These are phyloP conservation scores for Eutolmus rufibarbis DNA, from an alignment of 2,888 invertebrate species.

Conservation along the genomic window DNA sequence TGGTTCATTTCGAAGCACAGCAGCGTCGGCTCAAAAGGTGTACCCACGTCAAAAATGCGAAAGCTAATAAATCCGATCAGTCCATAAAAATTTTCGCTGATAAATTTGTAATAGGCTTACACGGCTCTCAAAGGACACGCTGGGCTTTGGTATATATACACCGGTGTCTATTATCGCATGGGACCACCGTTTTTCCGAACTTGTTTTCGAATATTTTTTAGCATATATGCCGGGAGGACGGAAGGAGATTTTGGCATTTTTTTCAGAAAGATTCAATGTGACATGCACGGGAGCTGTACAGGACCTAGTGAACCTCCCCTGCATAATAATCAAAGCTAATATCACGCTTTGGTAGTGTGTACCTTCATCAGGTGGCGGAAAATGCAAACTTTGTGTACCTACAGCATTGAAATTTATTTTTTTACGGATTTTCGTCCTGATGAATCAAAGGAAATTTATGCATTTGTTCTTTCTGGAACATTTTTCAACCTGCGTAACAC, in stretches of 20 bases:
- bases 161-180: conserved; percentile 9
- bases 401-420: background rate
- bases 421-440: conserved; percentile 1
- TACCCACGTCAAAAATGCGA: conserved; percentile 1
- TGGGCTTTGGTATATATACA: background rate
- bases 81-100: conserved; percentile 13
- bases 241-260: background rate
- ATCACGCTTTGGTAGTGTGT: background rate
- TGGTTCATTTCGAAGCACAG: background rate
- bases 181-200: background rate
- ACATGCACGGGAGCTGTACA: background rate
- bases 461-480: background rate
- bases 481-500: background rate
- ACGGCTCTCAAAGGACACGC: background rate
- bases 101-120: conserved; percentile 30
- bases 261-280: background rate
- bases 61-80: conserved; percentile 12
- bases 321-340: conserved; percentile 30
- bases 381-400: conserved; percentile 17
- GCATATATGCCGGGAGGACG: background rate
- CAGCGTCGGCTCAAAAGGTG: background rate
- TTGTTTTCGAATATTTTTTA: background rate
- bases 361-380: conserved; percentile 17
- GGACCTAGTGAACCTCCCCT: background rate
- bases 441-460: conserved; percentile 5